Evolutionary conservation across 2,888 invertebrate genomes (phyloP), one percentile per base, ranked within the genome.

Genomic region (Xestia xanthographa): DNA sequence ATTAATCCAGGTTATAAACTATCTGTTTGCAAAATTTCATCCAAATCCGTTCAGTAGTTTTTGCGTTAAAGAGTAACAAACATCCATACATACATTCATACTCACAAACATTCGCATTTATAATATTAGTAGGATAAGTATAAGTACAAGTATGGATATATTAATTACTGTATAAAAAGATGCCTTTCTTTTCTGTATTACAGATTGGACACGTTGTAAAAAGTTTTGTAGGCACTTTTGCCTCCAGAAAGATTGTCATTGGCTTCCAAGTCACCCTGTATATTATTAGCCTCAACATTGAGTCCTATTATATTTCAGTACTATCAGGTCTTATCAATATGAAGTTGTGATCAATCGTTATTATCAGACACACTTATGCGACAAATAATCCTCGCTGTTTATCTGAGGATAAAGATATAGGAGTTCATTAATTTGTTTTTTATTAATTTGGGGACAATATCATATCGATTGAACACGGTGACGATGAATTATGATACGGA

Each of bases 301-400:
- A 58, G 20, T 56, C 5, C 38, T 50, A 66, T 74, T 63, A 38
- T 65, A 79, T 50, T 58, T 66, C 14, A 70, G 67, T 34, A 34
- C 34, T 82, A 83, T 75, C 79, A 66, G 41, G 11, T 41, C 72
- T 68, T 90, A 91, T 91, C 90, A 11, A n/a, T 14, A 14, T n/a
- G 38, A 38, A n/a, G 2, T 79, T 2, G 41, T 83, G 68, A 90
- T 90, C 87, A 83, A 88, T 88, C 85, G 84, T 83, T 79, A 66
- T 48, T 91, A 91, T 89, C 88, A 75, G 58, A 74, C 62, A 80
- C 77, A 87, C 78, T 73, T 83, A 87, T 86, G 79, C 66, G 75
- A 71, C 77, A 71, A 82, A 77, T 88, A 89, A 90, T 89, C 85
- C 82, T 68, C 58, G 22, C 14, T 53, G 34, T 75, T 71, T 83